Evolutionary conservation across 2,797 vertebrate species (phyloP), one percentile per base, ranked within the genome.

Genomic region (Enteromius viviparus): DNA sequence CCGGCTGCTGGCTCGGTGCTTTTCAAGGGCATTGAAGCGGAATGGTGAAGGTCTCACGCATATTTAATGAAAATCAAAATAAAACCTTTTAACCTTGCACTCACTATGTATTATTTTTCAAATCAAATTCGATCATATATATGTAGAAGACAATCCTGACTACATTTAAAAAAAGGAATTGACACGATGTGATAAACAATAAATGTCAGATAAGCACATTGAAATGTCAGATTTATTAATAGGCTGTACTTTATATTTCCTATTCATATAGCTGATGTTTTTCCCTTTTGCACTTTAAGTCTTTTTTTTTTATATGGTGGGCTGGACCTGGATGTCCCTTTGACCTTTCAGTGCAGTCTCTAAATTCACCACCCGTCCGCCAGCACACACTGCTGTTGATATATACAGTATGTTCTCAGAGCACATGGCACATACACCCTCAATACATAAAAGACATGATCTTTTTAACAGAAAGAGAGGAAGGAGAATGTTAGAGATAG

Each of bases 301-400:
- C 45, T 69, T 26, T 29, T 74, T 76, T 76, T 81, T 76, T 42
- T 10, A 55, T 65, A 55, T 34, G 65, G 72, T 84, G 80, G 83
- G 65, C 79, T 65, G 72, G 80, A 66, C 78, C 66, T 29, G 6
- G 37, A 71, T 34, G 71, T 84, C 91, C 89, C 91, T 92, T 87
- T 94, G 88, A 93, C 93, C 89, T 91, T 92, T 94, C 82, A 91
- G 82, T 79, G 47, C 80, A 89, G 89, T 77, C 90, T 94, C 93
- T 92, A 94, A 93, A 96, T 94, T 94, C 93, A 91, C 87, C 94
- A 94, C 89, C 78, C 17, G 29, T 51, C 89, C 84, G 92, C 86
- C 90, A 91, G 84, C 71, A 92, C 84, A 83, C 78, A 78, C 47
- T 88, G 90, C 90, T 76, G 66, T 72, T 76, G 75, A 72, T 65